Base-by-base conservation (phyloP, 1,140 invertebrate species). In the Parapsyche elsis region DNA sequence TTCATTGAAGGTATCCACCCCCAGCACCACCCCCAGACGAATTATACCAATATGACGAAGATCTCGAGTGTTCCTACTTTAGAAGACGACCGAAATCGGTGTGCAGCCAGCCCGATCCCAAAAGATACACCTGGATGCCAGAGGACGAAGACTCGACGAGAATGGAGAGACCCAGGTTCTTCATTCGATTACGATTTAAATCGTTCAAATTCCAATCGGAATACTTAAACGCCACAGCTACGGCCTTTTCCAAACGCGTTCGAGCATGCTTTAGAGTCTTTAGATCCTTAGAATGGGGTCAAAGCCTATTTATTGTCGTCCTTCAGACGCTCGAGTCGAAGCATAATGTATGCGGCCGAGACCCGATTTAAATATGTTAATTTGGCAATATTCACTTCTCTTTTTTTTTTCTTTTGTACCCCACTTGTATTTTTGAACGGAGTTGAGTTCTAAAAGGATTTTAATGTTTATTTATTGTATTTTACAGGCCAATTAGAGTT, bases 41-140 rank as follows among this genome's bases (percentile, higher is more conserved):
- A 84, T 84, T 91, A 75, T 90, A 89, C 46, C 88, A 89, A 64
- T 91, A 92, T 84, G 92, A 92, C 76, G 90, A 93, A 84, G 94
- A 94, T 64, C 89, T 93, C 86, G 92, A 93, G 84, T 93, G 90
- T 88, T 94, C 93, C 82, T 94, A 94, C 89, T 94, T 95, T 86
- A 90, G 94, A 59, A 90, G 94, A 57, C 90, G 94, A 84, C 93
- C 94, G 57, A 92, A 92, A 79, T 93, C 93, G 21, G 92, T 94
- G 84, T 92, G 92, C 86, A 91, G 90, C 77, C 90, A 91, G 64
- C 88, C 90, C 83, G 94, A 95, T 88, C 93, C 93, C 61, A 93
- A 93, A 86, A 89, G 92, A 77, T 94, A 94, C 87, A 92, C 91
- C 45, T 94, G 93, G 92, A 90, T 94, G 86, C 91, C 92, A 26